Conservation (phyloP, 2,113 vertebrate species). For the Microtus ochrogaster region DNA sequence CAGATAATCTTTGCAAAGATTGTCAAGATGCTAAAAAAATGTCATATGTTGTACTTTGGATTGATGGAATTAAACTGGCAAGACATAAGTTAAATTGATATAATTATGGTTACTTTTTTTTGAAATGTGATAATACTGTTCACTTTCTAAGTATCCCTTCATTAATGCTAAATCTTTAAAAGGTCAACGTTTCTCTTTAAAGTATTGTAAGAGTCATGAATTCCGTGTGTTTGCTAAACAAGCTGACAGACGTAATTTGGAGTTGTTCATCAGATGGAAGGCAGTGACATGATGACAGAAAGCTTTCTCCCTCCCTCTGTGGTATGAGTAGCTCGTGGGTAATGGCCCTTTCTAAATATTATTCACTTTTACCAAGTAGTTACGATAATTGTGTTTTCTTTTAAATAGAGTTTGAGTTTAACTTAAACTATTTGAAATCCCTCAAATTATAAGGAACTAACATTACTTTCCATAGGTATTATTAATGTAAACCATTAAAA, state of each 20-base stretch:
- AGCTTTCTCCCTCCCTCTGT: background rate
- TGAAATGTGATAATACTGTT: background rate
- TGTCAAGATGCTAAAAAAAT: slow-evolving; percentile 43
- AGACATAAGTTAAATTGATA: background rate
- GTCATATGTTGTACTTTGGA: background rate
- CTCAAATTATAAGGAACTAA: background rate
- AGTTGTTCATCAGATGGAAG: slow-evolving; percentile 1
- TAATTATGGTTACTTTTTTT: slow-evolving; percentile 16
- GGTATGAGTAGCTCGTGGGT: background rate
- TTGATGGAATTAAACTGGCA: slow-evolving; percentile 31
- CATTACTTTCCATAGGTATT: background rate
- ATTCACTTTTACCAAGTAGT: background rate
- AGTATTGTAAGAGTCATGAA: background rate
- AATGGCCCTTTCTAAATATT: slow-evolving; percentile 9
- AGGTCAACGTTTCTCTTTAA: background rate
- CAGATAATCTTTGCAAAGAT: slow-evolving; percentile 22
- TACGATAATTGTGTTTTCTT: background rate
- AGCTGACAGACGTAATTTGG: background rate
- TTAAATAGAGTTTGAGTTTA: background rate
- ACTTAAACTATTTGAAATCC: background rate
- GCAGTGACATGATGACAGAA: background rate
- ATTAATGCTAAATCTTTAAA: background rate
- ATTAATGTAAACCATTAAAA: background rate
- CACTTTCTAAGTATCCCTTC: slow-evolving; percentile 28
- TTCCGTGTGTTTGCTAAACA: slow-evolving; percentile 17